Conservation (phyloP, 2,888 invertebrate species). For the Lumbricus terrestris region DNA sequence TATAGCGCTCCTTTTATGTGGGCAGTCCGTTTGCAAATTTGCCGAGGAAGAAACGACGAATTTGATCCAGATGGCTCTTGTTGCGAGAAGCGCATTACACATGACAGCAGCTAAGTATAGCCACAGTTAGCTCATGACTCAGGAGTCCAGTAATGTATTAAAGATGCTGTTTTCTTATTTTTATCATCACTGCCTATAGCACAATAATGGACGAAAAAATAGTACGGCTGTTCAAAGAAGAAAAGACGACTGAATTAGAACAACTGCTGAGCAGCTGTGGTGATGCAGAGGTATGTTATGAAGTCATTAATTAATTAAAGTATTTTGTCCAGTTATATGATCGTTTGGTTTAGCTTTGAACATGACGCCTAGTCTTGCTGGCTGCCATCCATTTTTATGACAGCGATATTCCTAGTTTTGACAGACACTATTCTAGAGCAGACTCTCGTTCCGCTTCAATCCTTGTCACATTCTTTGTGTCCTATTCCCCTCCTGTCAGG, state of each 20-base stretch:
- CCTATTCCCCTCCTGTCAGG: no score
- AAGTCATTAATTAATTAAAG: neutral
- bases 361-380: neutral
- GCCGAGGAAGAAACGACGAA: neutral
- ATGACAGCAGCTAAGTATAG: neutral
- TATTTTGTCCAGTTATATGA: neutral
- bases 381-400: no score
- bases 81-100: neutral
- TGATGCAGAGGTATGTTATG: neutral
- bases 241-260: neutral
- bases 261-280: neutral
- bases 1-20: neutral
- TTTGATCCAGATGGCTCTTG: neutral
- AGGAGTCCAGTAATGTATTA: neutral
- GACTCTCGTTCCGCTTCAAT: no score
- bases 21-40: neutral
- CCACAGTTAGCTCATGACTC: neutral
- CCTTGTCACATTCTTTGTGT: no score
- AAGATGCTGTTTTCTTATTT: neutral
- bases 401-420: no score
- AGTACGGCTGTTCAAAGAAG: neutral
- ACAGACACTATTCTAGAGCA: no score
- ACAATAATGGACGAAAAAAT: neutral
- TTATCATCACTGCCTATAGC: neutral
- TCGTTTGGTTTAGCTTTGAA: neutral